These are phyloP conservation scores for Arbacia lixula DNA, from an alignment of 53 echinoderm and acorn worm species.

Conservation along the genomic window DNA sequence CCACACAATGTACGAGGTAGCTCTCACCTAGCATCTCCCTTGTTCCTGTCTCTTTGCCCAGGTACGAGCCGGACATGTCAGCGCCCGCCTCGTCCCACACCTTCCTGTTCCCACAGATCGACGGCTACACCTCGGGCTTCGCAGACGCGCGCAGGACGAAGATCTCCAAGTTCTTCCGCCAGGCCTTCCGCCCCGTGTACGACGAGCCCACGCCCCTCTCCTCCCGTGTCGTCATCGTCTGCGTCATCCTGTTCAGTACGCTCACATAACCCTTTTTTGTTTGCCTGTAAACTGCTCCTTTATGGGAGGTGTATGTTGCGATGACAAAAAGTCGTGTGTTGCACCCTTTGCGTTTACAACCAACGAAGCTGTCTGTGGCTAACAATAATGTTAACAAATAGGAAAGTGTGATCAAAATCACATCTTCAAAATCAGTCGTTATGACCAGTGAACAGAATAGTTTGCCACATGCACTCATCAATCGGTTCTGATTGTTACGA, in stretches of 20 bases:
- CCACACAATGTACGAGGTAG: too few relatives aligned
- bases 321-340: too few relatives aligned
- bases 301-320: too few relatives aligned
- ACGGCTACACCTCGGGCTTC: slow-evolving; percentile 34
- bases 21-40: background rate
- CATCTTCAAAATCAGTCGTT: too few relatives aligned
- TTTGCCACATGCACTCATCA: too few relatives aligned
- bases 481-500: too few relatives aligned
- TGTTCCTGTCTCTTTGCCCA: background rate
- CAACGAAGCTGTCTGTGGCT: too few relatives aligned
- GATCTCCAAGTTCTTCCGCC: slow-evolving; percentile 20
- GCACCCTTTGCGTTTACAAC: too few relatives aligned
- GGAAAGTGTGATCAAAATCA: too few relatives aligned
- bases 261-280: background rate
- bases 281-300: too few relatives aligned
- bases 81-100: slow-evolving; percentile 60
- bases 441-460: too few relatives aligned
- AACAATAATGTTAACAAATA: too few relatives aligned
- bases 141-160: slow-evolving; percentile 21
- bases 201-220: slow-evolving; percentile 66
- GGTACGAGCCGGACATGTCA: slow-evolving; percentile 72
- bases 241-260: slow-evolving; percentile 64
- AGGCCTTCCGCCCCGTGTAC: slow-evolving; percentile 62
- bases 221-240: slow-evolving; percentile 55
- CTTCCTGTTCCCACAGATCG: slow-evolving; percentile 65